A percentile compares a stretch with the other conserved stretches of the same genome.
Conservation (phyloP, 2,797 vertebrate genomes). For the Ciconia nigra region DNA sequence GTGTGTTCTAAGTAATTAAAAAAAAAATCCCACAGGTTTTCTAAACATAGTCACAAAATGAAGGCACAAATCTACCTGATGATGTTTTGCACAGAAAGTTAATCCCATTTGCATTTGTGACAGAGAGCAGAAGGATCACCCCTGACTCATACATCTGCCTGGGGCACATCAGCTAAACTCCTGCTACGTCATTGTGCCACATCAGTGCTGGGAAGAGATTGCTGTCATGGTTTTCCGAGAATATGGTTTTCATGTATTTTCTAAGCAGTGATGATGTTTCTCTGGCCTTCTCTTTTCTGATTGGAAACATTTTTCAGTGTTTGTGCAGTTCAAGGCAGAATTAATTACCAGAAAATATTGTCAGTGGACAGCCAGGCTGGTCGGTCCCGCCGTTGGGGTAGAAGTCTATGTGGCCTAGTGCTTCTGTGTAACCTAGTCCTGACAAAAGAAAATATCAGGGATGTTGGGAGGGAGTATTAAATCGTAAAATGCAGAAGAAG, state of each 20-base stretch:
- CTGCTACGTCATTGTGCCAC: background rate
- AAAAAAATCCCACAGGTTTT: background rate
- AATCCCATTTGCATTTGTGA: background rate
- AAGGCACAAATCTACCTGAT: background rate
- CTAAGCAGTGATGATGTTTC: background rate
- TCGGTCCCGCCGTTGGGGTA: constrained; percentile 91
- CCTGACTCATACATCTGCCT: background rate
- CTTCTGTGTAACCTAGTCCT: constrained; percentile 87
- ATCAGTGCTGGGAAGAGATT: background rate
- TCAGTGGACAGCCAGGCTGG: constrained; percentile 92
- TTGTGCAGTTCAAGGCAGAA: background rate
- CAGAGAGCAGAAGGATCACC: background rate
- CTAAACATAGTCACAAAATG: background rate
- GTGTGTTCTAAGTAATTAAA: background rate
- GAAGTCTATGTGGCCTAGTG: constrained; percentile 90
- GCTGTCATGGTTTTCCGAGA: background rate
- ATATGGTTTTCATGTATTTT: background rate
- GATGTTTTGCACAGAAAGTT: background rate
- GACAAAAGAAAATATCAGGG: background rate
- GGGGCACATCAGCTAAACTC: background rate
- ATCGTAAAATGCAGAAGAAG: background rate
- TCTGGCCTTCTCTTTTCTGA: background rate
- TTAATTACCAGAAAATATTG: constrained; percentile 87
- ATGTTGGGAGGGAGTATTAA: background rate
- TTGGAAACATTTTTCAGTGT: background rate